Percentiles rank a stretch among this genome's conserved stretches.
These are phyloP conservation scores for Bursaphelenchus okinawaensis DNA, from an alignment of 2,888 invertebrate species.

Conservation along the genomic window DNA sequence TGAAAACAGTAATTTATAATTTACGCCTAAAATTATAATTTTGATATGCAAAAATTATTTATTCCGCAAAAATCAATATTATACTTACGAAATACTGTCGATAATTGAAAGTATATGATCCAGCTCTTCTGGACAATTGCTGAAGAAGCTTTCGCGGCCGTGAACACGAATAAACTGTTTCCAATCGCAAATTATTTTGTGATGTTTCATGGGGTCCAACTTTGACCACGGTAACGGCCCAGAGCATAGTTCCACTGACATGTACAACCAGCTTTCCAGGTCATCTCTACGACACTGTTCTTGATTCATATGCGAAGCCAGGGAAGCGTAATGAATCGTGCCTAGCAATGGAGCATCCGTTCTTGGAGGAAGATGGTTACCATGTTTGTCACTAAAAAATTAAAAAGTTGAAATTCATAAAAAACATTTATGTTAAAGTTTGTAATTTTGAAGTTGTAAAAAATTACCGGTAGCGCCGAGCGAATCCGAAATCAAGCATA, in stretches of 20 bases:
- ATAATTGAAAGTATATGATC: constrained; percentile 35
- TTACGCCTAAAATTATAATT: constrained; percentile 11
- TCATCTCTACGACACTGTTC: constrained; percentile 49
- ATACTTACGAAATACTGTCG: constrained; percentile 31
- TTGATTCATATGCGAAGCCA: constrained; percentile 41
- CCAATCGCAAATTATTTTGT: constrained; percentile 31
- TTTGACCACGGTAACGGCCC: constrained; percentile 40
- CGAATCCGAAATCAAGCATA: constrained; percentile 53
- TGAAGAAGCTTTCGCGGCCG: constrained; percentile 35
- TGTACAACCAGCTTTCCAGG: constrained; percentile 50
- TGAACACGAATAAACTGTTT: constrained; percentile 27
- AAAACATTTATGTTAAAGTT: too few relatives aligned
- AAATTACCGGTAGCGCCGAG: constrained; percentile 38
- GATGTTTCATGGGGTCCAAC: constrained; percentile 35
- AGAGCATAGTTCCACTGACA: constrained; percentile 41
- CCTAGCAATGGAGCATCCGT: constrained; percentile 43
- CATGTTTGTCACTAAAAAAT: constrained; percentile 37
- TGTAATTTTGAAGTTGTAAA: too few relatives aligned
- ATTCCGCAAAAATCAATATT: neutral
- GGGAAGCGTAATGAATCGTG: constrained; percentile 38
- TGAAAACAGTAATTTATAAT: constrained; percentile 7
- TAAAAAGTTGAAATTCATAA: too few relatives aligned
- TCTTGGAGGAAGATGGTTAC: constrained; percentile 40
- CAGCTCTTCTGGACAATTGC: constrained; percentile 38
- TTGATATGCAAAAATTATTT: constrained; percentile 17